phyloP scores from a whole-genome alignment of 2,797 vertebrate species.

The Melanotaenia trifasciata region DNA sequence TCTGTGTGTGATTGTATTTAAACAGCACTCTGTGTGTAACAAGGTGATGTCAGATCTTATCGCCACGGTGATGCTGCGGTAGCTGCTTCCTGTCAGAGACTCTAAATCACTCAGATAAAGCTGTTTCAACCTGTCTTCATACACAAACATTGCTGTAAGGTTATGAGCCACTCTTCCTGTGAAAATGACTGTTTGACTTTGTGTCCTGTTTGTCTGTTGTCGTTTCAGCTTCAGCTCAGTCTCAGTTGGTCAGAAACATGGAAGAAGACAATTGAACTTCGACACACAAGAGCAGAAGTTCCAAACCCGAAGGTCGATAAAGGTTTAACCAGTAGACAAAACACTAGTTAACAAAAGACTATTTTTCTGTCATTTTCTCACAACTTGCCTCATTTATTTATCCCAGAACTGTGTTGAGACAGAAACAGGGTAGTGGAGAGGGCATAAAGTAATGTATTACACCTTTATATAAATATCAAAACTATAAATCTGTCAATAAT shows the following conservation, averaged over 20 bases:
- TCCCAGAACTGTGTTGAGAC: no score
- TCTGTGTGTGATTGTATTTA: background rate
- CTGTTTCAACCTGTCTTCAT: conserved; percentile 29
- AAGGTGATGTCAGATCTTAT: conserved; percentile 51
- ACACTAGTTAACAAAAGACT: no score
- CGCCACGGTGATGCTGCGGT: conserved; percentile 2
- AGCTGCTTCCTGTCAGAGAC: conserved; percentile 44
- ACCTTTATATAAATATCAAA: no score
- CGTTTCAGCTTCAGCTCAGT: conserved; percentile 52
- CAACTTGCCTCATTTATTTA: no score
- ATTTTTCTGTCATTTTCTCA: no score
- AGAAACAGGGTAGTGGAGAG: no score
- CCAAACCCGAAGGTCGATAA: no score
- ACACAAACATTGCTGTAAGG: conserved; percentile 6
- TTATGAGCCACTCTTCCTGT: conserved; percentile 62
- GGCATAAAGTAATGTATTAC: no score
- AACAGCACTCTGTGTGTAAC: conserved; percentile 23
- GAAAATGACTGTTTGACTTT: conserved; percentile 38
- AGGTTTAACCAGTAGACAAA: no score
- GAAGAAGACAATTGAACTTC: conserved; percentile 4
- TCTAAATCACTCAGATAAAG: conserved; percentile 46
- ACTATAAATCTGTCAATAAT: no score
- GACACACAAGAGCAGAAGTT: background rate
- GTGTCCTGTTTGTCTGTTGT: conserved; percentile 61
- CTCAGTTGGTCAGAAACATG: conserved; percentile 42